Percentiles rank a stretch among this genome's conserved stretches.
phyloP scores from a whole-genome alignment of 2,797 vertebrate genomes.

The Acanthiza pusilla region DNA sequence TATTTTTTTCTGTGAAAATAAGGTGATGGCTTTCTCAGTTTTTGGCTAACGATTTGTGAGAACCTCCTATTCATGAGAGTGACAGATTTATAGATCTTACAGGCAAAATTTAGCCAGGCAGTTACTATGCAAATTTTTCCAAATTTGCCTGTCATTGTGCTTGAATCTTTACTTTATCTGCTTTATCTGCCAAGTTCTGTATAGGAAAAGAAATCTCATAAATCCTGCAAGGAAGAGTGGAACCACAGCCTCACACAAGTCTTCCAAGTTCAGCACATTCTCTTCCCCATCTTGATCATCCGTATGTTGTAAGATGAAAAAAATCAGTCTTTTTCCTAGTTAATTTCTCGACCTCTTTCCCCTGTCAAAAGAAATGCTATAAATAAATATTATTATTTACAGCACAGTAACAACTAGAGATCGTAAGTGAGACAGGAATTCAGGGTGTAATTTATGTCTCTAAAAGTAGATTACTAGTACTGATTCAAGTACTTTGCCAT shows the following conservation, averaged over 20 bases:
- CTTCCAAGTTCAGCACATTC: neutral
- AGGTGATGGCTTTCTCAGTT: neutral
- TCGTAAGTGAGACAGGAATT: neutral
- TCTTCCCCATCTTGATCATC: neutral
- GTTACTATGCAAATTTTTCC: conserved; percentile 2
- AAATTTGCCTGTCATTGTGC: neutral
- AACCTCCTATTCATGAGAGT: neutral
- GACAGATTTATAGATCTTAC: neutral
- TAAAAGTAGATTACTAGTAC: neutral
- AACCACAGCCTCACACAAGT: neutral
- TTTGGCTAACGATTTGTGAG: conserved; percentile 7
- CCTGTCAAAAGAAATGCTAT: neutral
- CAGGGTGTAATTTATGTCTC: neutral
- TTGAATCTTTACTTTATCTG: neutral
- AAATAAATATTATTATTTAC: neutral
- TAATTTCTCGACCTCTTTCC: neutral
- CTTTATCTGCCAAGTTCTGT: neutral
- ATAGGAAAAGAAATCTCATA: neutral
- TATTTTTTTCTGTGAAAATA: neutral
- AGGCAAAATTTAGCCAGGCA: neutral
- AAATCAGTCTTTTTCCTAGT: neutral
- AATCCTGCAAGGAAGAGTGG: neutral
- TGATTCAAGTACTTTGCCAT: neutral
- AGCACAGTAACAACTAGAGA: neutral
- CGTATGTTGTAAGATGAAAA: neutral